These are phyloP conservation scores for Pocota personata DNA, from an alignment of 2,888 invertebrate species.

Conservation along the genomic window DNA sequence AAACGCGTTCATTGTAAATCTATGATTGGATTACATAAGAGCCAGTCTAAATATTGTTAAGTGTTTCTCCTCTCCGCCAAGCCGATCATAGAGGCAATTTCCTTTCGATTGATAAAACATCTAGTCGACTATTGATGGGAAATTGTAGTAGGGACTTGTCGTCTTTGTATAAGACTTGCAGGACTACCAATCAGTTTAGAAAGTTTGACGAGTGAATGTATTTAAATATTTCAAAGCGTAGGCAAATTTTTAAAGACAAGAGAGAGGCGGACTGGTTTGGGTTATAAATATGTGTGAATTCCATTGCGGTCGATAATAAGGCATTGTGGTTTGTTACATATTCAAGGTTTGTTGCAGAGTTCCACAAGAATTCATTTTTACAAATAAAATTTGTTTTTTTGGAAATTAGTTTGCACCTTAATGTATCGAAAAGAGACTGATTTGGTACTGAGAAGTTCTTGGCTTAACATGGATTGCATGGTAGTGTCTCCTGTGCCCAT, in stretches of 20 bases:
- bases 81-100: constrained; percentile 18
- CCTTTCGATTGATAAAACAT: constrained; percentile 36
- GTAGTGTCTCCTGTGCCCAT: too few relatives aligned
- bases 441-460: too few relatives aligned
- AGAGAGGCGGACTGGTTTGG: too few relatives aligned
- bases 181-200: constrained; percentile 39
- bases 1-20: constrained; percentile 41
- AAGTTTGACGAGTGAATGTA: constrained; percentile 15
- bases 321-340: neutral
- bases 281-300: neutral
- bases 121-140: neutral
- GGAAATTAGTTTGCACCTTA: too few relatives aligned
- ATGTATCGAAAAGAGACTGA: neutral
- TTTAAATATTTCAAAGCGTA: neutral
- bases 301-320: neutral
- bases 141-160: neutral
- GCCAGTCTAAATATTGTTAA: neutral
- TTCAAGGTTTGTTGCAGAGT: neutral
- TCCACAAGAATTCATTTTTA: neutral
- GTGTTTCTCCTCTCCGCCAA: neutral
- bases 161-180: neutral
- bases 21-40: constrained; percentile 24
- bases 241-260: neutral
- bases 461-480: too few relatives aligned
- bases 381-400: neutral